Evolutionary conservation across 2,113 vertebrate species (phyloP).

Genomic region (Pimephales promelas): DNA sequence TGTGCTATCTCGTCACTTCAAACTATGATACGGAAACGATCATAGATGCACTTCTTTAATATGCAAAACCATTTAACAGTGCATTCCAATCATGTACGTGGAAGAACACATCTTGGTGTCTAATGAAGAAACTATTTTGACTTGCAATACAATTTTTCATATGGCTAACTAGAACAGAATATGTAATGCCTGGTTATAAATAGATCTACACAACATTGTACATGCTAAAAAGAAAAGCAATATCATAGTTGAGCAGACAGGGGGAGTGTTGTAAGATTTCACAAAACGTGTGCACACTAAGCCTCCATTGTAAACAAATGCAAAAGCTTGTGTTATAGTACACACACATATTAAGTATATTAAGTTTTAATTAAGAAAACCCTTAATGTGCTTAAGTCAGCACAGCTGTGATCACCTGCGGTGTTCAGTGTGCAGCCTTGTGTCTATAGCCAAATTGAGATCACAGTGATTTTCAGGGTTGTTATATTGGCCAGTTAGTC

Average conservation of each 20-base stretch:
- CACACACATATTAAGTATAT: not conserved
- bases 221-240: not conserved
- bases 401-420: constrained; percentile 8
- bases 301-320: not conserved
- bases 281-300: not conserved
- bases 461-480: not conserved
- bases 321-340: not conserved
- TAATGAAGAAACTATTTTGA: not conserved
- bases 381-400: not conserved
- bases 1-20: not conserved
- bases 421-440: not conserved
- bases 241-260: not conserved
- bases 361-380: not conserved
- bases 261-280: not conserved
- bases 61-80: not conserved
- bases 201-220: not conserved
- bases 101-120: not conserved
- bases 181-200: not conserved
- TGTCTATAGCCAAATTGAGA: not conserved
- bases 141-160: not conserved
- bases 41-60: not conserved
- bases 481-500: not conserved
- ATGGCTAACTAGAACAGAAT: not conserved
- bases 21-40: constrained; percentile 15
- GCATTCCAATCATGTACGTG: not conserved